Conservation (phyloP, 2,113 vertebrate species). For the Lucifuga dentata region DNA sequence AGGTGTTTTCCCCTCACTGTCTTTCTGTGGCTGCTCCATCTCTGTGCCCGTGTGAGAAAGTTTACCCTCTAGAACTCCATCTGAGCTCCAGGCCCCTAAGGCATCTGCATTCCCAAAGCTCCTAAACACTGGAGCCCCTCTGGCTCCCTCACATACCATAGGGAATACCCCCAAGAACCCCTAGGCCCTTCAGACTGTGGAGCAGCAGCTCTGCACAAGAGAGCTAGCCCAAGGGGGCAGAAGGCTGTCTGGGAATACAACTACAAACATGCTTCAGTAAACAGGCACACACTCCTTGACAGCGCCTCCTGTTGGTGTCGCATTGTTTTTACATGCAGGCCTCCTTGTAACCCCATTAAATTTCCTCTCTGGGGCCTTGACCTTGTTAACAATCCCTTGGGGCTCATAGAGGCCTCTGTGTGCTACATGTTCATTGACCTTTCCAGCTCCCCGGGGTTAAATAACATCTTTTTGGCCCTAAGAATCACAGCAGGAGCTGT, state of each 20-base stretch:
- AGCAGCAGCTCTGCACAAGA: constrained; percentile 75
- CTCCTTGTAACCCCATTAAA: constrained; percentile 55
- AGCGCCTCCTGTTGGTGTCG: constrained; percentile 76
- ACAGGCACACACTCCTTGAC: constrained; percentile 51
- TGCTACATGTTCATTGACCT: constrained; percentile 74
- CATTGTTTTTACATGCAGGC: constrained; percentile 56
- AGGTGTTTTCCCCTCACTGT: constrained; percentile 75
- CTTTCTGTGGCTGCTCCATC: constrained; percentile 67
- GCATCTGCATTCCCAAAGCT: constrained; percentile 77
- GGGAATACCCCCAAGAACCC: constrained; percentile 79
- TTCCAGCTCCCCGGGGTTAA: constrained; percentile 67
- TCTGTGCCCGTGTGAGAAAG: constrained; percentile 76
- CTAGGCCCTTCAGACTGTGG: constrained; percentile 74
- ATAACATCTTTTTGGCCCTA: constrained; percentile 60
- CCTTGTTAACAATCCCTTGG: constrained; percentile 74
- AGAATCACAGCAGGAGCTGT: constrained; percentile 44
- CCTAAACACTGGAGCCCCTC: constrained; percentile 74
- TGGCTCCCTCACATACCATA: constrained; percentile 72
- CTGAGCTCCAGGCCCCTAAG: constrained; percentile 82
- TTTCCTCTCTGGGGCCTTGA: constrained; percentile 73
- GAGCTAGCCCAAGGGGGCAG: constrained; percentile 63
- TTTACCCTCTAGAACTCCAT: constrained; percentile 79
- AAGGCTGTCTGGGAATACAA: constrained; percentile 76
- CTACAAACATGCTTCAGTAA: constrained; percentile 72
- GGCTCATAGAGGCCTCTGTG: constrained; percentile 56